phyloP scores from a whole-genome alignment of 2,797 vertebrate genomes.

The Epinephelus malabaricus region DNA sequence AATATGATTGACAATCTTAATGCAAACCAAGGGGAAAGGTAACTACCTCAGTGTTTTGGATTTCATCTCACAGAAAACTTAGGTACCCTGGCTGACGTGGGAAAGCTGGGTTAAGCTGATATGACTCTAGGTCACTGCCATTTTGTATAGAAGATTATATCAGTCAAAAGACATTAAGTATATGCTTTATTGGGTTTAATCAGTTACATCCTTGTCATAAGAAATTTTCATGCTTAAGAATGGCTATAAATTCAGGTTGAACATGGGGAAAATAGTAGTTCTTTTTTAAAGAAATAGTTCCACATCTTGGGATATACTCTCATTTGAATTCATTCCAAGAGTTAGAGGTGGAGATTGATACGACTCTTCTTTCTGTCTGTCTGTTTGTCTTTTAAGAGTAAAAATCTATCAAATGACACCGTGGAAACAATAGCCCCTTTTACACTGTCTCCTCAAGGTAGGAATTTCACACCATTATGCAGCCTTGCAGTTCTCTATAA shows the following conservation, averaged over 20 bases:
- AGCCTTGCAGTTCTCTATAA: too few species aligned
- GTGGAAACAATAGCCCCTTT: background rate
- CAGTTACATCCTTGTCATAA: background rate
- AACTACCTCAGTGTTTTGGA: slow-evolving; percentile 2
- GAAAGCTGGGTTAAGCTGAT: background rate
- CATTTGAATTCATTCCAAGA: background rate
- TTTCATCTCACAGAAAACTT: slow-evolving; percentile 12
- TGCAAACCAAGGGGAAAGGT: background rate
- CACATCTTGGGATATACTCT: background rate
- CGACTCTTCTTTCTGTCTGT: background rate
- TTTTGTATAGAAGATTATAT: slow-evolving; percentile 1
- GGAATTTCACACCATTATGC: too few species aligned
- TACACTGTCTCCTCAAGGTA: too few species aligned
- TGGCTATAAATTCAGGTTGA: background rate
- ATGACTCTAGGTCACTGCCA: background rate
- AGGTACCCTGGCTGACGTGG: background rate
- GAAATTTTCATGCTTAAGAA: background rate
- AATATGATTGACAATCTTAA: background rate
- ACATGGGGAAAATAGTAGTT: background rate
- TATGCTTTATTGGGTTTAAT: background rate
- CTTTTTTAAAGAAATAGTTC: background rate
- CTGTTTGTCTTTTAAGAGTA: background rate
- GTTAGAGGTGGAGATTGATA: background rate
- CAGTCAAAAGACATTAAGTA: background rate
- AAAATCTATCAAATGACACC: background rate